A percentile compares a stretch with the other conserved stretches of the same genome.
Conservation (phyloP, 1,140 invertebrate genomes). For the Drosophila sp. region DNA sequence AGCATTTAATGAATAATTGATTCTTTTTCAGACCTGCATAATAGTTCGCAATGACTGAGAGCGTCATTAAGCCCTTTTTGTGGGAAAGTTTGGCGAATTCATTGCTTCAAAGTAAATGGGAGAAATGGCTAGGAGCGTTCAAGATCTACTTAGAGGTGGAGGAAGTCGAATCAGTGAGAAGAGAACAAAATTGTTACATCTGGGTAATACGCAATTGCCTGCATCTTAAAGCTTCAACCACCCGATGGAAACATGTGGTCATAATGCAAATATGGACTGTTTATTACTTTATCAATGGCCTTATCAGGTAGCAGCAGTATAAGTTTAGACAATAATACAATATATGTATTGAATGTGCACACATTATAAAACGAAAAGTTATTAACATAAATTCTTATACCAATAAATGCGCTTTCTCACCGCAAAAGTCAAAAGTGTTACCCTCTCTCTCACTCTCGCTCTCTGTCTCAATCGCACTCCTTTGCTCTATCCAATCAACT, state of each 20-base stretch:
- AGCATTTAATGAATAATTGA: no score
- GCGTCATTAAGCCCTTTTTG: no score
- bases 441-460: not conserved
- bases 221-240: not conserved
- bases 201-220: not conserved
- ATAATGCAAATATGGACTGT: conserved; percentile 52
- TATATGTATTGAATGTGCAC: conserved; percentile 13
- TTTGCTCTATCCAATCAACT: conserved; percentile 21
- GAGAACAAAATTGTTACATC: no score
- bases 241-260: conserved; percentile 18
- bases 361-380: conserved; percentile 59
- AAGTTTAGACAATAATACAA: conserved; percentile 49
- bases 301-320: conserved; percentile 57
- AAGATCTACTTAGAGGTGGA: no score
- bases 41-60: no score
- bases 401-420: conserved; percentile 59
- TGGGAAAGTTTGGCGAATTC: no score
- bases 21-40: no score
- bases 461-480: no score
- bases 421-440: conserved; percentile 77
- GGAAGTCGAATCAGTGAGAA: no score
- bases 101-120: no score
- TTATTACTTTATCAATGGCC: conserved; percentile 74
- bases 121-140: no score
- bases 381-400: conserved; percentile 76